Conservation (phyloP, 2,113 vertebrate genomes). For the Micromys minutus region DNA sequence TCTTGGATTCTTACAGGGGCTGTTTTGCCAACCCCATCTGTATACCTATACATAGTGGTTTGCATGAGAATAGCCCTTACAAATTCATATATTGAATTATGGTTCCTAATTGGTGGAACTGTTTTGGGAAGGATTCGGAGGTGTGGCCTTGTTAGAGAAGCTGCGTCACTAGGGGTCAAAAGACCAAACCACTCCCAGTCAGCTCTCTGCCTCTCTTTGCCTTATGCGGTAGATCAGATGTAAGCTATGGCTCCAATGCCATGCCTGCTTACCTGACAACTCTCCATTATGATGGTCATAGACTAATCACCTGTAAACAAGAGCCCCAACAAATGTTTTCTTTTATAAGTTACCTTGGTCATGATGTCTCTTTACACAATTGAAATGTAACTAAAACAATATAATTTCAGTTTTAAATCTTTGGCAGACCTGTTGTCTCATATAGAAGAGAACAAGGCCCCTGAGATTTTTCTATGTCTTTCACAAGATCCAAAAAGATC, state of each 20-base stretch:
- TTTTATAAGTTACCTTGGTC: not conserved
- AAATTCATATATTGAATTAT: not conserved
- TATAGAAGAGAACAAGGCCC: not conserved
- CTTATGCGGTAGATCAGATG: not conserved
- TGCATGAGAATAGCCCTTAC: not conserved
- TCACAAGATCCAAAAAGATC: not conserved
- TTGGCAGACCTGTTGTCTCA: slow-evolving; percentile 36
- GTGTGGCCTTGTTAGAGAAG: not conserved
- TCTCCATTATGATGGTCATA: not conserved
- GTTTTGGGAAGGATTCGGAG: not conserved
- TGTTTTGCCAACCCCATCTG: slow-evolving; percentile 5
- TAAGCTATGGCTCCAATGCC: not conserved
- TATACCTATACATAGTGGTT: not conserved
- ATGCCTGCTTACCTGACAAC: not conserved
- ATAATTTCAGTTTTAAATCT: slow-evolving; percentile 49
- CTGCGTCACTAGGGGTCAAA: not conserved
- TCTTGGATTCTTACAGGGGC: slow-evolving; percentile 31
- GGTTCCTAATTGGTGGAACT: not conserved
- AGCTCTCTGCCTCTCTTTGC: not conserved
- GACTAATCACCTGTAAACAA: not conserved
- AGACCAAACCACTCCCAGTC: not conserved
- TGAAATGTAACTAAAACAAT: not conserved
- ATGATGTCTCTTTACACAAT: not conserved
- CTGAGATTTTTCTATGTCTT: not conserved
- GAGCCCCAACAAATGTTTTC: not conserved